These are phyloP conservation scores for Felis chaus DNA, from an alignment of 2,113 vertebrate species.

Conservation along the genomic window DNA sequence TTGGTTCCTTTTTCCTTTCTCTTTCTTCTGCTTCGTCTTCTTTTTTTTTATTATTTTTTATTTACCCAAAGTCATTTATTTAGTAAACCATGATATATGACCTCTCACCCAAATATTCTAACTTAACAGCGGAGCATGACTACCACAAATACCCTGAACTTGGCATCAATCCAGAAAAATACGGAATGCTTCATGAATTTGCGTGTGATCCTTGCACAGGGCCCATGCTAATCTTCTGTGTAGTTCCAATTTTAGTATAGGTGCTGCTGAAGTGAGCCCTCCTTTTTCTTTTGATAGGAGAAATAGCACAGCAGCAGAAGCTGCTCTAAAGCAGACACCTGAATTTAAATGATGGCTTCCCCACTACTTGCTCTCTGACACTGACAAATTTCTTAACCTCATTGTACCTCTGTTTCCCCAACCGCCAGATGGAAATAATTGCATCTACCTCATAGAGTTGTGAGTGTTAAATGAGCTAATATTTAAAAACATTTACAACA, in stretches of 20 bases:
- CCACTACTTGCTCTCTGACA: neutral
- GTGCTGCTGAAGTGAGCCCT: neutral
- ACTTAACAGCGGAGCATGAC: neutral
- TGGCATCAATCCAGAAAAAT: neutral
- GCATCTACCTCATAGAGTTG: neutral
- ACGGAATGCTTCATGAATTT: neutral
- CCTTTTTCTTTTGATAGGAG: neutral
- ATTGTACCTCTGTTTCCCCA: neutral
- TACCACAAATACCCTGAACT: neutral
- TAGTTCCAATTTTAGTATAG: neutral
- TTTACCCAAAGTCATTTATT: neutral
- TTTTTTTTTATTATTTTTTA: neutral
- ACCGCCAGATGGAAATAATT: neutral
- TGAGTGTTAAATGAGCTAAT: neutral
- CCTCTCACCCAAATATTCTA: neutral
- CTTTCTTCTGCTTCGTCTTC: neutral
- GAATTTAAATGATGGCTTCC: neutral
- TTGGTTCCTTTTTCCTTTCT: neutral
- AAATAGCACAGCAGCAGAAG: neutral
- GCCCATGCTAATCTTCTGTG: neutral
- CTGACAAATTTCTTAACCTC: neutral
- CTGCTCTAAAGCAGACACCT: neutral
- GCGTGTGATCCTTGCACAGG: neutral
- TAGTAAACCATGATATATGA: neutral
- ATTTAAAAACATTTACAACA: neutral